Base-by-base conservation (phyloP, 2,888 invertebrate genomes). In the Amiota communis region DNA sequence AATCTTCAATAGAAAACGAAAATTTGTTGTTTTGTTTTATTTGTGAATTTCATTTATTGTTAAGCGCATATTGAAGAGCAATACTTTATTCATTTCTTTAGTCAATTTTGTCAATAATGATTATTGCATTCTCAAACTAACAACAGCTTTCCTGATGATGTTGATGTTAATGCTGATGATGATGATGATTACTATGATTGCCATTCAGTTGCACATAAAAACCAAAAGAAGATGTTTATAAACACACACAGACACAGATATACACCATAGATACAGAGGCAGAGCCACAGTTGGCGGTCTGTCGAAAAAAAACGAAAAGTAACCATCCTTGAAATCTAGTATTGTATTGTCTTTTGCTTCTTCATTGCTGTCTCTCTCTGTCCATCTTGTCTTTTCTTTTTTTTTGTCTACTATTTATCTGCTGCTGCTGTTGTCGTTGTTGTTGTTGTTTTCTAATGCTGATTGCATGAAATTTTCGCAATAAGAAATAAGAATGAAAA, bases 281-380 rank as follows among this genome's bases (percentile, higher is more conserved):
- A 36, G 36, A 36, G 36, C 36, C 77, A 69, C 79, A 79, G 79
- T 78, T 77, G 79, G 67, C 61, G 51, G 65, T 71, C 72, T 59
- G 20, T 68, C 72, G 69, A 78, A 76, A 68, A n/a, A 2, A 23
- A 23, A 23, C 23, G 72, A 78, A 79, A 79, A 76, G 83, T 81
- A 81, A 83, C 82, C 85, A 83, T 84, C 78, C 82, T 84, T 83
- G 85, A 83, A 84, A 84, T 84, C 84, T 79, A 81, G 81, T 80
- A 80, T 81, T 79, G 82, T 78, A 82, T 82, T 80, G 79, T 83
- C 78, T 82, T 36, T 36, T 36, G 79, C 63, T 11, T 11, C 46
- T 63, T 3, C 12, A 56, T 70, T 67, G 74, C 68, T 65, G 15
- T 23, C 11, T 68, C 78, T 77, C 77, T 78, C 63, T 63, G 20